A percentile compares a stretch with the other conserved stretches of the same genome.
These are phyloP conservation scores for Proales similis DNA, from an alignment of 1,140 invertebrate species.

Conservation along the genomic window DNA sequence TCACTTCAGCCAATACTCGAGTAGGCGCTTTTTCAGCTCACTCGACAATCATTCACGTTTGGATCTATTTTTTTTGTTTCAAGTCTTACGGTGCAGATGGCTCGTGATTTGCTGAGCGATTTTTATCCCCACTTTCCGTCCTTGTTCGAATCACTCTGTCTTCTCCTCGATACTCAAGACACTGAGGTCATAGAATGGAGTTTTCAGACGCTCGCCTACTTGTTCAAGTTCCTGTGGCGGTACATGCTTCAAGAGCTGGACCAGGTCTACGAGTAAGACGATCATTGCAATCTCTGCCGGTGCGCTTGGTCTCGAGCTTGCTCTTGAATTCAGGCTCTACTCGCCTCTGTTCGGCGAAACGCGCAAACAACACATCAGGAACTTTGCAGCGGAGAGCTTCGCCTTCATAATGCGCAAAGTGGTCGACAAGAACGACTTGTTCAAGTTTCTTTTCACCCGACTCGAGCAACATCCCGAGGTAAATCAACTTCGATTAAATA, in stretches of 20 bases:
- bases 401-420: constrained; percentile 78
- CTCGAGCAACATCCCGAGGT: constrained; percentile 63
- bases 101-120: constrained; percentile 73
- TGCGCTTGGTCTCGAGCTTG: background rate
- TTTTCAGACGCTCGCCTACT: constrained; percentile 71
- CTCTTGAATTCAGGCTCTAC: constrained; percentile 56
- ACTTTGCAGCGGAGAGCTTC: constrained; percentile 88
- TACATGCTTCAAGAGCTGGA: constrained; percentile 70
- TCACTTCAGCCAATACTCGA: constrained; percentile 10
- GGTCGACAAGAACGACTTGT: constrained; percentile 65
- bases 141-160: constrained; percentile 62
- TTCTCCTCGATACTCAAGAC: constrained; percentile 67
- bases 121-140: constrained; percentile 72
- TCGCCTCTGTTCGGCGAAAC: constrained; percentile 65
- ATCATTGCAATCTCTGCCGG: background rate
- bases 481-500: constrained; percentile 49
- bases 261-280: constrained; percentile 58
- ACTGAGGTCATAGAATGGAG: constrained; percentile 72
- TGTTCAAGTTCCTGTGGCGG: constrained; percentile 78
- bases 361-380: constrained; percentile 70
- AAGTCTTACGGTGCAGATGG: constrained; percentile 72
- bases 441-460: constrained; percentile 63
- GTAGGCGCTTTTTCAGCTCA: background rate
- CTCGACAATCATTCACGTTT: constrained; percentile 7
- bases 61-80: constrained; percentile 45